phyloP scores from a whole-genome alignment of 2,888 invertebrate genomes.

The Erynnis tages region DNA sequence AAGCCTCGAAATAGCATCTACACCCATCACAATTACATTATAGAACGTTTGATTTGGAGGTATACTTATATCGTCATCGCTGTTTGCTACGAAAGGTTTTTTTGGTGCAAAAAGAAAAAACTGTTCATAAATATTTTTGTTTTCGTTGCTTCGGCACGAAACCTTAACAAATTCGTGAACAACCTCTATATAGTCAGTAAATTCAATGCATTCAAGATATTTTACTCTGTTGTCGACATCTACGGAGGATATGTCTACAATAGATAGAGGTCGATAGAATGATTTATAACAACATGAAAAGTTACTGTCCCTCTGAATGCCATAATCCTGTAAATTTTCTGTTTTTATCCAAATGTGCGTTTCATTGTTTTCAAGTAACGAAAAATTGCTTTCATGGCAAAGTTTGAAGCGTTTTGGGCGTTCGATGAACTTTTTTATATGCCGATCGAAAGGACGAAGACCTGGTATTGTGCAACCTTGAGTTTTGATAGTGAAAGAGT shows the following conservation, averaged over 20 bases:
- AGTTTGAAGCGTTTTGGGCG: constrained; percentile 72
- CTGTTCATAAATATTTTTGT: constrained; percentile 82
- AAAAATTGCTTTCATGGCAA: constrained; percentile 71
- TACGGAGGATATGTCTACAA: constrained; percentile 66
- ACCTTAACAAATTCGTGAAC: constrained; percentile 86
- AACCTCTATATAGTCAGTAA: constrained; percentile 66
- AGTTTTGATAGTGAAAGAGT: constrained; percentile 80
- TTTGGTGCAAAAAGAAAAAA: constrained; percentile 84
- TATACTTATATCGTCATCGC: constrained; percentile 39
- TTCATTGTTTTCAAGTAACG: constrained; percentile 81
- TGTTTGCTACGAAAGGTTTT: constrained; percentile 44
- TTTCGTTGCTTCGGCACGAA: constrained; percentile 75
- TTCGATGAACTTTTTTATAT: constrained; percentile 76
- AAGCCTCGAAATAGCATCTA: constrained; percentile 92
- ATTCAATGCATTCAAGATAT: constrained; percentile 74
- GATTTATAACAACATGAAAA: constrained; percentile 83
- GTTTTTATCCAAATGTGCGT: constrained; percentile 81
- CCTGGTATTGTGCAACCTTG: constrained; percentile 86
- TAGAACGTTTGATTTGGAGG: constrained; percentile 54
- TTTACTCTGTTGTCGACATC: constrained; percentile 71
- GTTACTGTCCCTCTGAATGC: constrained; percentile 63
- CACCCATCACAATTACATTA: constrained; percentile 90
- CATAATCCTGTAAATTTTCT: constrained; percentile 69
- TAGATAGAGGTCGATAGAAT: constrained; percentile 78
- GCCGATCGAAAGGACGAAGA: constrained; percentile 82